A percentile compares a stretch with the other conserved stretches of the same genome.
phyloP scores from a whole-genome alignment of 2,797 vertebrate species.

The Taenioides sp. region DNA sequence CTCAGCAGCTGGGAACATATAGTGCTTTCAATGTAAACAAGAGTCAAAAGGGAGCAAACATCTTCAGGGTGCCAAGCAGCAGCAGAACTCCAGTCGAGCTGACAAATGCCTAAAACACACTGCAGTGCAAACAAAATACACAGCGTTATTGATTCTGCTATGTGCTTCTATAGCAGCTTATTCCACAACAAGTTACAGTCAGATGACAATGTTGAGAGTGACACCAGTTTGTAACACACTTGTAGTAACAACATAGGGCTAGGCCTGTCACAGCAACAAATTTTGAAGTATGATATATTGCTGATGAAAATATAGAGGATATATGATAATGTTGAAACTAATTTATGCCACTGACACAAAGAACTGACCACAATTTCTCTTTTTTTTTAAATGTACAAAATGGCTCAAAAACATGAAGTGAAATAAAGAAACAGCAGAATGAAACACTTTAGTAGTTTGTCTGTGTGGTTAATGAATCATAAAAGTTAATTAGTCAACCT shows the following conservation, averaged over 20 bases:
- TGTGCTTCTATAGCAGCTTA: not conserved
- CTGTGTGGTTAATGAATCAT: too few relatives aligned
- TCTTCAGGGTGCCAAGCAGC: slow-evolving; percentile 1
- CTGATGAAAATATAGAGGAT: too few relatives aligned
- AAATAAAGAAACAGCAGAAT: too few relatives aligned
- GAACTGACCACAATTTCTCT: too few relatives aligned
- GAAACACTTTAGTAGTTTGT: too few relatives aligned
- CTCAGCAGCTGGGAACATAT: slow-evolving; percentile 1
- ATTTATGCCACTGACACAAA: too few relatives aligned
- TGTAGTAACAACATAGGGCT: not conserved
- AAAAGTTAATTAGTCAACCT: too few relatives aligned
- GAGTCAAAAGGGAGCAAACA: not conserved
- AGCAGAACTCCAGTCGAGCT: not conserved
- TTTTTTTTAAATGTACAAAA: too few relatives aligned
- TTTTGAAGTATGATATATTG: too few relatives aligned
- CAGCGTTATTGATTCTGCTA: not conserved
- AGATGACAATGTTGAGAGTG: not conserved
- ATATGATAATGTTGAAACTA: too few relatives aligned
- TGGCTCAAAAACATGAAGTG: too few relatives aligned
- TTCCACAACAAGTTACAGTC: not conserved
- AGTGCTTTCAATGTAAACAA: slow-evolving; percentile 8
- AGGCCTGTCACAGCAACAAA: too few relatives aligned
- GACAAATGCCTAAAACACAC: not conserved
- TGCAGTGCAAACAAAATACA: not conserved
- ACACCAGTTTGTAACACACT: not conserved